Percentiles rank a stretch among this genome's conserved stretches.
These are phyloP conservation scores for Baryphthengus martii DNA, from an alignment of 2,113 vertebrate species.

Conservation along the genomic window DNA sequence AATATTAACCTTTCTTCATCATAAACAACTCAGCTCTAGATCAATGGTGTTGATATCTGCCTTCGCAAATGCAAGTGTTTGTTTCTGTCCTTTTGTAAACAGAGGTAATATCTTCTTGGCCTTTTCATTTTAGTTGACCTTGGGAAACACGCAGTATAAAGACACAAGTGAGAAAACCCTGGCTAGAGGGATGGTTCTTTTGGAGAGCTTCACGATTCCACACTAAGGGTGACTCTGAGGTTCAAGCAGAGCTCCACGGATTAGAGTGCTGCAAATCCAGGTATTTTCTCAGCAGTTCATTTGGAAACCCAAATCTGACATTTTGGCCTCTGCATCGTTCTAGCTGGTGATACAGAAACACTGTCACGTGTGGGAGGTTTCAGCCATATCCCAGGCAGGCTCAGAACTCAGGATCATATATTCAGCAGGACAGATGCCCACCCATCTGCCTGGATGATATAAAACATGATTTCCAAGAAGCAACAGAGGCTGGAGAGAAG, in stretches of 20 bases:
- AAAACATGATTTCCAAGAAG: neutral
- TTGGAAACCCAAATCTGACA: neutral
- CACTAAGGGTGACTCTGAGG: neutral
- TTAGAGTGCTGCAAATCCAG: neutral
- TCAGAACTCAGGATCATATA: neutral
- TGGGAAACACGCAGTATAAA: neutral
- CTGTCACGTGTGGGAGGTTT: neutral
- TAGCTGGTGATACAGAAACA: neutral
- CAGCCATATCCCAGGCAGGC: neutral
- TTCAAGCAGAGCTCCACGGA: neutral
- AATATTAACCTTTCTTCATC: neutral
- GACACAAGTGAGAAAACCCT: neutral
- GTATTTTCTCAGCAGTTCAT: neutral
- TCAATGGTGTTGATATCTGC: neutral
- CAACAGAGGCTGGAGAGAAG: neutral
- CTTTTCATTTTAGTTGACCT: neutral
- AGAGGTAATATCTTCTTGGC: neutral
- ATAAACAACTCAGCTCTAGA: neutral
- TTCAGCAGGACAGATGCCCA: neutral
- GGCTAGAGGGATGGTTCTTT: neutral
- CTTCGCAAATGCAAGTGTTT: slow-evolving; percentile 42
- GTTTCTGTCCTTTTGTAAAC: slow-evolving; percentile 13
- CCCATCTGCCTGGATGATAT: neutral
- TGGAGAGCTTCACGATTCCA: neutral
- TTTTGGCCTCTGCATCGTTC: neutral